A percentile compares a stretch with the other conserved stretches of the same genome.
Conservation (phyloP, 2,888 invertebrate species). For the Notodonta dromedarius region DNA sequence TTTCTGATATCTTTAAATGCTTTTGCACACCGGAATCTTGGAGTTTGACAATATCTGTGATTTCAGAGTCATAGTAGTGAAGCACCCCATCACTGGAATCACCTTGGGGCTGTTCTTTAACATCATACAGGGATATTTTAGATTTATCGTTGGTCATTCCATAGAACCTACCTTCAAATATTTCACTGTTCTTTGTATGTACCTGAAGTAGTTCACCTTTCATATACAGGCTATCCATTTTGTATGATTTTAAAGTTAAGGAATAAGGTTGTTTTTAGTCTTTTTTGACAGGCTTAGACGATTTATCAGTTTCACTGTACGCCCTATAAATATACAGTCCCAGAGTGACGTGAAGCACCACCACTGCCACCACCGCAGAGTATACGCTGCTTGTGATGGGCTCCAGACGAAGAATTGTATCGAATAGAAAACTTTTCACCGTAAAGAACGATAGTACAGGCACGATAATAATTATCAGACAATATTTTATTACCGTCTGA, state of each 20-base stretch:
- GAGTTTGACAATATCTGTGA: constrained; percentile 71
- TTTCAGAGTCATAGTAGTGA: constrained; percentile 74
- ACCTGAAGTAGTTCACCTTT: constrained; percentile 80
- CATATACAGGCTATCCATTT: constrained; percentile 76
- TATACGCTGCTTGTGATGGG: constrained; percentile 89
- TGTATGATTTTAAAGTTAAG: constrained; percentile 33
- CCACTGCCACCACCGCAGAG: constrained; percentile 90
- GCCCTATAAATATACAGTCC: constrained; percentile 92
- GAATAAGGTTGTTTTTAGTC: constrained; percentile 55
- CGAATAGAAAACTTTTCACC: constrained; percentile 88
- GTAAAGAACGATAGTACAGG: constrained; percentile 90
- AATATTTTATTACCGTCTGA: constrained; percentile 90
- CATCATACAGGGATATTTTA: constrained; percentile 73
- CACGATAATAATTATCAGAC: constrained; percentile 89
- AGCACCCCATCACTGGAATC: constrained; percentile 63
- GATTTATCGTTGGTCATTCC: constrained; percentile 74
- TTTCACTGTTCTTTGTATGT: constrained; percentile 72
- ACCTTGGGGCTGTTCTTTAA: constrained; percentile 66
- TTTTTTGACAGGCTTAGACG: constrained; percentile 71
- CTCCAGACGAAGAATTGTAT: constrained; percentile 84
- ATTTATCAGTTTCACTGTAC: constrained; percentile 84
- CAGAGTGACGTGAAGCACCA: constrained; percentile 90
- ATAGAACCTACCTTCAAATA: constrained; percentile 75
- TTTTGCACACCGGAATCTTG: constrained; percentile 60
- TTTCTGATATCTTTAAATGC: constrained; percentile 69